A percentile compares a stretch with the other conserved stretches of the same genome.
Evolutionary conservation across 2,888 invertebrate genomes (phyloP).

Genomic region (Phalera bucephala): DNA sequence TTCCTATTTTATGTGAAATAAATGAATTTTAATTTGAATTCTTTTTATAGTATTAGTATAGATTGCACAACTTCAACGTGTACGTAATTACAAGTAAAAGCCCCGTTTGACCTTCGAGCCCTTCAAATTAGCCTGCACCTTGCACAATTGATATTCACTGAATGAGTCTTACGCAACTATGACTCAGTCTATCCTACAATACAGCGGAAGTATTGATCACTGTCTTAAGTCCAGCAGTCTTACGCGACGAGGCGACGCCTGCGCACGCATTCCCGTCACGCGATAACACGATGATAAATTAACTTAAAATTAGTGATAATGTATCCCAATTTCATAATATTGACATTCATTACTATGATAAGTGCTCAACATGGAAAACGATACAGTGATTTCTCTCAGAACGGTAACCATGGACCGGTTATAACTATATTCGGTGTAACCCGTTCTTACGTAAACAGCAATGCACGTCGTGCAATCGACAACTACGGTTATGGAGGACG

Average conservation of each 20-base stretch:
- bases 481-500: background rate
- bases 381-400: too few relatives aligned
- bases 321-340: background rate
- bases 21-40: too few relatives aligned
- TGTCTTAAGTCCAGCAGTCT: background rate
- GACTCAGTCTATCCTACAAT: background rate
- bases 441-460: background rate
- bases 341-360: background rate
- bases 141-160: too few relatives aligned
- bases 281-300: background rate
- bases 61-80: too few relatives aligned
- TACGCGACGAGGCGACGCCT: background rate
- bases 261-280: background rate
- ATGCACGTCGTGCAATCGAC: background rate
- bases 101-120: too few relatives aligned
- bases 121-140: too few relatives aligned
- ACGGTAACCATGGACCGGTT: background rate
- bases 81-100: too few relatives aligned
- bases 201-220: background rate
- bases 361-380: background rate
- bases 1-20: too few relatives aligned
- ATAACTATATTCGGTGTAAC: background rate
- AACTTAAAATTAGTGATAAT: background rate
- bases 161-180: background rate
- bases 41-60: too few relatives aligned